Evolutionary conservation across 2,113 vertebrate species (phyloP), one percentile per base, ranked within the genome.

Genomic region (Speoplatyrhinus poulsoni): DNA sequence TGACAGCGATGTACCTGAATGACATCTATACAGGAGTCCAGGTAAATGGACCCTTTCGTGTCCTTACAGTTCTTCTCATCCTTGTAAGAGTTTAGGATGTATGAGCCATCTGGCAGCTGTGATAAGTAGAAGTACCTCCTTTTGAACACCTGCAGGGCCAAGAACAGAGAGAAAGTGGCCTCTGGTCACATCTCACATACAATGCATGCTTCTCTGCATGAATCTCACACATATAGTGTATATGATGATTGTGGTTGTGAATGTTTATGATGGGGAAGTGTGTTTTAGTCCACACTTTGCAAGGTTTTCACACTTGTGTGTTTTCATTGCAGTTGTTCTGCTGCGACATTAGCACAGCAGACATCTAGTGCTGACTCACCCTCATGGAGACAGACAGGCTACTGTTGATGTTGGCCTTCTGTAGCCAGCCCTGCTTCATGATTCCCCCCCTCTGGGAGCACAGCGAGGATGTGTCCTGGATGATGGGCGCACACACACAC

Each of bases 341-440:
- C 3, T 26, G 54, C 9, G 16, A 52, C 17, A 65, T 53, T 19
- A 26, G 53, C 62, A 64, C 46, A 32, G 55, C 58, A 54, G 9
- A 64, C 50, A 13, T 15, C 59, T 67, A 72, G 46, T 36, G 53
- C 19, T 79, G 82, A 86, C 94, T 94, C 92, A 99, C 97, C 95
- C 94, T 96, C 96, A 98, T 98, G 86, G 96, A 96, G 61, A 98
- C 97, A 1, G 95, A 96, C 88, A 99, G 95, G 16, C 96, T 96
- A 91, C 95, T 98, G 81, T 98, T 98, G 68, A 98, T 94, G 73
- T 99, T 99, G 72, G 96, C 97, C 87, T 97, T 99, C 90, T 96
- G 93, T 67, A 99, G 91, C 98, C 97, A 99, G 84, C 98, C 98
- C 90, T 99, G 97, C 86, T 96, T 98, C 89, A 98, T 94, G 77